A percentile compares a stretch with the other conserved stretches of the same genome.
Evolutionary conservation across 2,797 vertebrate species (phyloP).

Genomic region (Heliangelus exortis): DNA sequence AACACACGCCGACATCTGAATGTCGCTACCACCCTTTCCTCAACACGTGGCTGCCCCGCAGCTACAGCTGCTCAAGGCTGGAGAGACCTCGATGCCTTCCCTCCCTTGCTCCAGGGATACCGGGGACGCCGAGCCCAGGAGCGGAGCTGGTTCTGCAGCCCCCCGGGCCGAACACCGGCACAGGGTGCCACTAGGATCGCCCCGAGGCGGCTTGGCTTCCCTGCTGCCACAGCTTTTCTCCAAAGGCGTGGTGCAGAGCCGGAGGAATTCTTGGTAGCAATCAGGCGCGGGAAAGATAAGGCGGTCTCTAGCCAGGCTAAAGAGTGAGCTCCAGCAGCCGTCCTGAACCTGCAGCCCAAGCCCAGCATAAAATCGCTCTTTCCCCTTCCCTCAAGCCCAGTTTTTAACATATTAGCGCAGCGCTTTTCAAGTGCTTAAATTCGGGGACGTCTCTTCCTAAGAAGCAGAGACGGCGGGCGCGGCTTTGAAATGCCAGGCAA

Average conservation of each 20-base stretch:
- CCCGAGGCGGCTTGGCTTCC: not conserved
- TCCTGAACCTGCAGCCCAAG: not conserved
- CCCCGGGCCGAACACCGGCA: fast-evolving
- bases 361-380: not conserved
- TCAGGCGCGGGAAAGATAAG: fast-evolving
- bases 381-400: not conserved
- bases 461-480: not conserved
- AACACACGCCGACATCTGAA: fast-evolving
- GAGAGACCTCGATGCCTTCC: fast-evolving
- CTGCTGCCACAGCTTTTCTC: not conserved
- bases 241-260: not conserved
- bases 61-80: not conserved
- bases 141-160: not conserved
- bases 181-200: not conserved
- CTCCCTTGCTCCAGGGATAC: fast-evolving
- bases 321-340: fast-evolving
- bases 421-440: not conserved
- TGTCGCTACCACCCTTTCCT: not conserved
- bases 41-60: not conserved
- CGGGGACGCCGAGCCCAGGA: fast-evolving
- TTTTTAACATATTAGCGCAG: not conserved
- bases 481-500: not conserved
- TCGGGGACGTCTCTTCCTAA: not conserved
- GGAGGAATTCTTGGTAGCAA: not conserved
- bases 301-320: not conserved